Percentiles rank a stretch among this genome's conserved stretches.
These are phyloP conservation scores for Pandemis heparana DNA, from an alignment of 2,888 invertebrate genomes.

Conservation along the genomic window DNA sequence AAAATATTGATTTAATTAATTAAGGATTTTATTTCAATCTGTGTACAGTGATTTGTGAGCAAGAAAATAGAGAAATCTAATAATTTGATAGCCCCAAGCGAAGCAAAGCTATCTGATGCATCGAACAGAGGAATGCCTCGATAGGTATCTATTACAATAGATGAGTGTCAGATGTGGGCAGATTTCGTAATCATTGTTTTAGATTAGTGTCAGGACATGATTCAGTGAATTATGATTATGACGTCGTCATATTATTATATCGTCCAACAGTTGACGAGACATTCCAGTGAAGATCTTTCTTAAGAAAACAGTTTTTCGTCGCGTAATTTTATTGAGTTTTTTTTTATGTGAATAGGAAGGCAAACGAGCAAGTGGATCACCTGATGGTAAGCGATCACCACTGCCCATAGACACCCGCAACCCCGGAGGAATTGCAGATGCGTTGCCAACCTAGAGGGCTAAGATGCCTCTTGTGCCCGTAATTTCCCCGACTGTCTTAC, in stretches of 20 bases:
- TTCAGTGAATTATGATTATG: constrained; percentile 11
- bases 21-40: no score
- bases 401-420: no score
- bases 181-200: constrained; percentile 41
- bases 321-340: neutral
- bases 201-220: constrained; percentile 27
- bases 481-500: no score
- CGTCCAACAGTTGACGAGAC: neutral
- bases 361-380: no score
- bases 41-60: no score
- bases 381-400: no score
- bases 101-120: constrained; percentile 24
- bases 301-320: neutral
- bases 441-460: no score
- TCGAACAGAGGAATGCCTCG: constrained; percentile 34
- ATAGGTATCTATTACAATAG: constrained; percentile 47
- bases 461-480: no score
- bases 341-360: no score
- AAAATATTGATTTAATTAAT: no score
- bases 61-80: no score
- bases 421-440: no score
- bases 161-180: constrained; percentile 44
- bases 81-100: constrained; percentile 6
- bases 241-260: neutral
- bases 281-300: neutral